phyloP scores from a whole-genome alignment of 1,140 invertebrate species.

The Zophobas atratus region DNA sequence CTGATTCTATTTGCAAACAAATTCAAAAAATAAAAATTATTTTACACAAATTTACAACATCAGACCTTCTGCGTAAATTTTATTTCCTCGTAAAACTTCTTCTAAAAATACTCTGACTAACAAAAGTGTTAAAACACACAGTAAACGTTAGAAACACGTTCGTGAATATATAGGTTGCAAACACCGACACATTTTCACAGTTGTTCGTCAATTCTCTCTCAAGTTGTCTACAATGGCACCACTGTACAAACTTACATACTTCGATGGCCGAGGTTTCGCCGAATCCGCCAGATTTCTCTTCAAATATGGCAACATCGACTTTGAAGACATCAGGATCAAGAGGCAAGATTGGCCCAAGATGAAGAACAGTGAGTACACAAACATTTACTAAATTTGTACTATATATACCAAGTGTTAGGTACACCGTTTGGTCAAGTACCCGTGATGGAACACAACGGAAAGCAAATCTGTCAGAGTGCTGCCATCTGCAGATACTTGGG shows the following conservation, averaged over 20 bases:
- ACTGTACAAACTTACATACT: not conserved
- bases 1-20: no score
- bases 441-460: slow-evolving; percentile 71
- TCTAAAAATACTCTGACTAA: no score
- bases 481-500: slow-evolving; percentile 67
- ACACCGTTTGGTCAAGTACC: not conserved
- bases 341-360: not conserved
- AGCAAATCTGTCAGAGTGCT: slow-evolving; percentile 76
- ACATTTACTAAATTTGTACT: not conserved
- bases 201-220: no score
- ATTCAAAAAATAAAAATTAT: no score
- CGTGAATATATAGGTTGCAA: no score
- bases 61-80: no score
- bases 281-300: not conserved
- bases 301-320: slow-evolving; percentile 67
- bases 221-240: not conserved
- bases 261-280: not conserved
- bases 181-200: no score
- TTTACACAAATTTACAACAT: no score
- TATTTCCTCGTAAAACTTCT: no score
- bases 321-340: slow-evolving; percentile 71
- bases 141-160: no score
- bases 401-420: not conserved
- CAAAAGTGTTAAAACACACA: no score
- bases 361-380: slow-evolving; percentile 49